These are phyloP conservation scores for Erpetoichthys calabaricus DNA, from an alignment of 2,797 vertebrate genomes.

Conservation along the genomic window DNA sequence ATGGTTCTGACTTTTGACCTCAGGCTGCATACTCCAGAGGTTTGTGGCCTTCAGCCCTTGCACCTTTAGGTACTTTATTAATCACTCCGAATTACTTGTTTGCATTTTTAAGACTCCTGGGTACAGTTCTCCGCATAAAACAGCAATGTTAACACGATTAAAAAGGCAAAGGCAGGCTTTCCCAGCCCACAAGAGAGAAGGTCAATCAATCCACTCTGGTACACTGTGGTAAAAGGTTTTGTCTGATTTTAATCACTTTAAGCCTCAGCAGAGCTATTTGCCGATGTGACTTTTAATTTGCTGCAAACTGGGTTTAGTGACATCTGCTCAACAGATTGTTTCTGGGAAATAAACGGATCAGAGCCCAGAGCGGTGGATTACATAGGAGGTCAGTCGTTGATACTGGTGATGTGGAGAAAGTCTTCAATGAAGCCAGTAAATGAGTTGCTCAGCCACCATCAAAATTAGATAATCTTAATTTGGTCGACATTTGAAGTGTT, in stretches of 20 bases:
- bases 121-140: background rate
- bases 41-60: no score
- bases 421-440: conserved; percentile 15
- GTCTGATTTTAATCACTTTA: conserved; percentile 21
- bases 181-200: conserved; percentile 2
- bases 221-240: conserved; percentile 20
- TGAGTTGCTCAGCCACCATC: conserved; percentile 12
- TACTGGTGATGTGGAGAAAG: conserved; percentile 22
- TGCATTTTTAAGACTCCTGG: no score
- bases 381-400: conserved; percentile 20
- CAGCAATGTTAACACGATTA: background rate
- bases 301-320: conserved; percentile 22
- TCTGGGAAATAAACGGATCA: conserved; percentile 24
- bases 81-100: no score
- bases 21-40: no score
- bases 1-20: no score
- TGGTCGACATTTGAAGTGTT: conserved; percentile 14
- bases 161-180: conserved; percentile 11
- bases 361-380: conserved; percentile 23
- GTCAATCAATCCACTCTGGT: conserved; percentile 18
- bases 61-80: no score
- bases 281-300: conserved; percentile 29
- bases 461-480: conserved; percentile 10
- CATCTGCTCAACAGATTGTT: conserved; percentile 23
- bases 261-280: conserved; percentile 13